A percentile compares a stretch with the other conserved stretches of the same genome.
Conservation (phyloP, 2,797 vertebrate species). For the Ctenosaura bakeri region DNA sequence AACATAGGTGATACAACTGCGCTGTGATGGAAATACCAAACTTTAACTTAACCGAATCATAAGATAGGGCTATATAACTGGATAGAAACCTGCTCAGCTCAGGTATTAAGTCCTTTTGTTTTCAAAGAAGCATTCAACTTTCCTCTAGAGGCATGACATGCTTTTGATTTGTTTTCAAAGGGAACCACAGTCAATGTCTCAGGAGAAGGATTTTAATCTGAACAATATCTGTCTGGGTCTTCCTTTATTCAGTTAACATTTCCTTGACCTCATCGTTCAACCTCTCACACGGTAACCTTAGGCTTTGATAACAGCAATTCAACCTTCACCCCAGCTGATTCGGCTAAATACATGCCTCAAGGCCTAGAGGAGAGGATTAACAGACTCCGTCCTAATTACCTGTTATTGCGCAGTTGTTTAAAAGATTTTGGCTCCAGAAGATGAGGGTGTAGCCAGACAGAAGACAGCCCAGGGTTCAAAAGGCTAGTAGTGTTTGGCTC, state of each 20-base stretch:
- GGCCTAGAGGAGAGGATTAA: conserved; percentile 78
- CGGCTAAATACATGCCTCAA: conserved; percentile 69
- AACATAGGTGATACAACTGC: not conserved
- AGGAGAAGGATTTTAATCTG: conserved; percentile 69
- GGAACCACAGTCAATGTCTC: conserved; percentile 64
- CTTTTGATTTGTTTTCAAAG: conserved; percentile 56
- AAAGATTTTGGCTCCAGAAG: conserved; percentile 82
- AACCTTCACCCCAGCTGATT: conserved; percentile 64
- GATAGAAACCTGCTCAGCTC: not conserved
- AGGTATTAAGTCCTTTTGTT: conserved; percentile 26
- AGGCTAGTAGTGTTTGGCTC: conserved; percentile 84
- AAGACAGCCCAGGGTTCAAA: conserved; percentile 83
- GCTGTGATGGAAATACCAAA: not conserved
- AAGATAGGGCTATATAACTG: not conserved
- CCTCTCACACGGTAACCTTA: conserved; percentile 67
- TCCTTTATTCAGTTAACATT: conserved; percentile 71
- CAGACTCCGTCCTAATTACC: conserved; percentile 80
- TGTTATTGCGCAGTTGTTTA: conserved; percentile 81
- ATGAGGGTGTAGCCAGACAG: conserved; percentile 82
- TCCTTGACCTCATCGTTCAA: conserved; percentile 70
- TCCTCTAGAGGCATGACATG: conserved; percentile 34
- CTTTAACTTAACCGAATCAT: not conserved
- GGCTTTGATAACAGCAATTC: conserved; percentile 74
- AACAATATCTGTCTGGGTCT: conserved; percentile 68
- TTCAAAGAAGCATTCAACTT: conserved; percentile 38